Conservation (phyloP, 2,888 invertebrate species). For the Ophion ventricosus region DNA sequence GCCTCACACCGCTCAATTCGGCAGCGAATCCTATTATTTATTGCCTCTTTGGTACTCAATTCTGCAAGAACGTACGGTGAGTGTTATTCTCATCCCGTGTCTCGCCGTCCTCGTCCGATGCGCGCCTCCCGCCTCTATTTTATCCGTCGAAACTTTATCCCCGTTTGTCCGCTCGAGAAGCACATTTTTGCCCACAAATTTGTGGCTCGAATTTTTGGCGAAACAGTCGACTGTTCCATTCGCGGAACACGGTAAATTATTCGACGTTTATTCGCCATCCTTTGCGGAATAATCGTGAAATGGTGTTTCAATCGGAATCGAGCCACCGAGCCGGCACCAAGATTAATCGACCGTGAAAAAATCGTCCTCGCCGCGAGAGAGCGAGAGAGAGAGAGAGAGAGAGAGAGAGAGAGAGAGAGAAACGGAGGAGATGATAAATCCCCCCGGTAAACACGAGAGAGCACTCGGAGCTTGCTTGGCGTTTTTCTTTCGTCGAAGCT, state of each 20-base stretch:
- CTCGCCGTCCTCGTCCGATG: neutral
- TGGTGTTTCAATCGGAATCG: too few species aligned
- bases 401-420: slow-evolving; percentile 4
- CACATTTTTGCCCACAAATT: too few species aligned
- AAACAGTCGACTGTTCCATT: too few species aligned
- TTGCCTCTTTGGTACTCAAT: slow-evolving; percentile 95
- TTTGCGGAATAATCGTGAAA: too few species aligned
- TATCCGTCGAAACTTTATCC: too few species aligned
- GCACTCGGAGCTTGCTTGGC: slow-evolving; percentile 24
- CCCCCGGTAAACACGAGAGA: slow-evolving; percentile 2
- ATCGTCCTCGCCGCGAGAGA: neutral
- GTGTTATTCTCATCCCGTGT: slow-evolving; percentile 61
- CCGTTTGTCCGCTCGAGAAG: too few species aligned
- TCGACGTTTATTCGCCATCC: too few species aligned
- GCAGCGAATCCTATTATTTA: slow-evolving; percentile 98
- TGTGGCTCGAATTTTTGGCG: too few species aligned
- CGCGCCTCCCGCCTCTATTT: too few species aligned
- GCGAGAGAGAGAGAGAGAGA: neutral
- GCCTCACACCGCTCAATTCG: slow-evolving; percentile 95
- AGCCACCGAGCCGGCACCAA: too few species aligned
- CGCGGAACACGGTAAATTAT: too few species aligned
- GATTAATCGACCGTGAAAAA: slow-evolving; percentile 19
- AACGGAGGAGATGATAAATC: slow-evolving; percentile 40
- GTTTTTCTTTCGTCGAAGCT: slow-evolving; percentile 28
- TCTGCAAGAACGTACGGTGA: slow-evolving; percentile 93